phyloP scores from a whole-genome alignment of 2,797 vertebrate genomes.

The Fistularia tabacaria region DNA sequence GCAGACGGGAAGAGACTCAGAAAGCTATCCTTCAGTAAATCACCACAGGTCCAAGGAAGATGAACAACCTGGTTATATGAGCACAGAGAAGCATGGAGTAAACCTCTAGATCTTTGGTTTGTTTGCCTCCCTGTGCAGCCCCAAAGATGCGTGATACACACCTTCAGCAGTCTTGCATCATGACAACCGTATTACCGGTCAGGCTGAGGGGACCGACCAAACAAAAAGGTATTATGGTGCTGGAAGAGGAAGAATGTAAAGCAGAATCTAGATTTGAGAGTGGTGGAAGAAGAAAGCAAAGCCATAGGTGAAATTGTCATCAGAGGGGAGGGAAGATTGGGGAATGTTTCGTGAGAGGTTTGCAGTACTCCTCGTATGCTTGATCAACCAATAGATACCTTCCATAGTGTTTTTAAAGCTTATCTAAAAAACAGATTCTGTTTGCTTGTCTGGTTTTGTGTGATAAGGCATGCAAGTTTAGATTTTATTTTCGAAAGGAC shows the following conservation, averaged over 20 bases:
- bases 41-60: constrained; percentile 12
- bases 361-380: too few species aligned
- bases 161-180: constrained; percentile 46
- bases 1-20: constrained; percentile 22
- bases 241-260: constrained; percentile 35
- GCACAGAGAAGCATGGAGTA: constrained; percentile 2
- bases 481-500: too few species aligned
- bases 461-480: too few species aligned
- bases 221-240: constrained; percentile 30
- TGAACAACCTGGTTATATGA: constrained; percentile 21
- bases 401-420: too few species aligned
- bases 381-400: too few species aligned
- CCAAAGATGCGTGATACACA: constrained; percentile 37
- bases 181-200: constrained; percentile 27
- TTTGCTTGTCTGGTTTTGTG: too few species aligned
- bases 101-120: constrained; percentile 17
- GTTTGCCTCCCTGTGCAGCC: constrained; percentile 30
- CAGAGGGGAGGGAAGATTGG: constrained; percentile 16
- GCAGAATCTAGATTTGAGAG: constrained; percentile 27
- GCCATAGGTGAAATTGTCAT: constrained; percentile 23
- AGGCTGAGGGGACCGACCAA: constrained; percentile 29
- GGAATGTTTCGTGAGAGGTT: too few species aligned
- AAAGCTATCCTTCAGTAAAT: constrained; percentile 33
- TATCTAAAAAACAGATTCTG: too few species aligned
- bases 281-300: constrained; percentile 27